phyloP scores from a whole-genome alignment of 2,888 invertebrate species.

The Heliconius hortense region DNA sequence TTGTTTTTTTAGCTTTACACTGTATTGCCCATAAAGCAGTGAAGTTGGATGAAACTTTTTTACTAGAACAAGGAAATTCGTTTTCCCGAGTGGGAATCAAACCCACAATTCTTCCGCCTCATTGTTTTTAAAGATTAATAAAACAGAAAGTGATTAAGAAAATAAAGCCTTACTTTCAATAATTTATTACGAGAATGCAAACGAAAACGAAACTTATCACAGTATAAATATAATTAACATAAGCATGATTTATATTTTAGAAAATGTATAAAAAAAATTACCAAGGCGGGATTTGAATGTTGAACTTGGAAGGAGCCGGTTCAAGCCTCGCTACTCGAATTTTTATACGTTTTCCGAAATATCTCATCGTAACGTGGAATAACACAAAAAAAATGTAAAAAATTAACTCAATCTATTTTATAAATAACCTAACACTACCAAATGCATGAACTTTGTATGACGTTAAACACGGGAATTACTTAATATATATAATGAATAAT shows the following conservation, averaged over 20 bases:
- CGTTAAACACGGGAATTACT: slow-evolving; percentile 17
- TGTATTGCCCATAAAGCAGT: no score
- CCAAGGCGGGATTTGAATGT: background rate
- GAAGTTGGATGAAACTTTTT: no score
- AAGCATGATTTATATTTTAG: slow-evolving; percentile 34
- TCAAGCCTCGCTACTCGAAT: background rate
- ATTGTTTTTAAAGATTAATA: no score
- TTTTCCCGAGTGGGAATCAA: no score
- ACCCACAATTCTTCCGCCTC: no score
- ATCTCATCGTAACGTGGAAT: background rate
- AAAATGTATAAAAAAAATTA: background rate
- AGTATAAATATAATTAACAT: slow-evolving; percentile 54
- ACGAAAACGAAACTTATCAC: slow-evolving; percentile 66
- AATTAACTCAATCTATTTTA: slow-evolving; percentile 41
- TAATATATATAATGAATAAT: slow-evolving; percentile 11
- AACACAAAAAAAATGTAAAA: background rate
- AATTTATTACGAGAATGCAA: slow-evolving; percentile 59
- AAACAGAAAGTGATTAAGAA: slow-evolving; percentile 27
- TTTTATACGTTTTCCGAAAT: background rate
- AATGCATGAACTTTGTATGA: slow-evolving; percentile 60
- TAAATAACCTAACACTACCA: slow-evolving; percentile 46
- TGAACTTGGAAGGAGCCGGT: background rate
- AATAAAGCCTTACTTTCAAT: slow-evolving; percentile 49
- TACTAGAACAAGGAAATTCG: no score
- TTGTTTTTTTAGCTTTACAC: no score